Evolutionary conservation across 2,797 vertebrate genomes (phyloP).

Genomic region (Setipinna tenuifilis): DNA sequence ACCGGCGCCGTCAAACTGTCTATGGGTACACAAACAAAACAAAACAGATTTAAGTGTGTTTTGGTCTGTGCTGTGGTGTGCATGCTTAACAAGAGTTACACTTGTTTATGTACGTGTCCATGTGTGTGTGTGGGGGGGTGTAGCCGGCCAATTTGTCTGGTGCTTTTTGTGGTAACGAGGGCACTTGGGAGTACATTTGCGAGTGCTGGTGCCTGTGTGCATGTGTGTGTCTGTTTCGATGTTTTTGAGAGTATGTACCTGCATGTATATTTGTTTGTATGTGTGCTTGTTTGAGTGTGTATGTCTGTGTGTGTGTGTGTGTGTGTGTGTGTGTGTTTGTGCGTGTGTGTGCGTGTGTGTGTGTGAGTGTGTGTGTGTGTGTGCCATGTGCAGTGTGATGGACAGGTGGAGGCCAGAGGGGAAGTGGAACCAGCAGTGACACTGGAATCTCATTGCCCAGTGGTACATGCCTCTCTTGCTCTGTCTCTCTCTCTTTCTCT

Average conservation of each 20-base stretch:
- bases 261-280: background rate
- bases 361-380: conserved; percentile 8
- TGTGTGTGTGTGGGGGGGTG: too few relatives aligned
- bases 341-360: background rate
- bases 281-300: conserved; percentile 6
- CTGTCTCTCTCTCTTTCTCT: background rate
- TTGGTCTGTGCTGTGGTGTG: background rate
- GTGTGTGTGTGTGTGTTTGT: background rate
- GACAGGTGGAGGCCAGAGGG: background rate
- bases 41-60: background rate
- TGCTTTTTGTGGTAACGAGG: background rate
- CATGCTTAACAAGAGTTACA: background rate
- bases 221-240: background rate
- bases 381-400: background rate
- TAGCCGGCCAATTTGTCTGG: background rate
- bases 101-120: too few relatives aligned
- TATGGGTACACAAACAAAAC: conserved; percentile 54
- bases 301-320: conserved; percentile 1
- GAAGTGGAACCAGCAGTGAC: background rate
- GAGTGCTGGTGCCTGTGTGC: background rate
- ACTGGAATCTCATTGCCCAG: conserved; percentile 2
- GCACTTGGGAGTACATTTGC: too few relatives aligned
- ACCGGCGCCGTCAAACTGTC: conserved; percentile 91
- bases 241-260: background rate
- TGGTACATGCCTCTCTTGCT: background rate